A percentile compares a stretch with the other conserved stretches of the same genome.
Conservation (phyloP, 2,888 invertebrate genomes). For the Uloborus plumipes region DNA sequence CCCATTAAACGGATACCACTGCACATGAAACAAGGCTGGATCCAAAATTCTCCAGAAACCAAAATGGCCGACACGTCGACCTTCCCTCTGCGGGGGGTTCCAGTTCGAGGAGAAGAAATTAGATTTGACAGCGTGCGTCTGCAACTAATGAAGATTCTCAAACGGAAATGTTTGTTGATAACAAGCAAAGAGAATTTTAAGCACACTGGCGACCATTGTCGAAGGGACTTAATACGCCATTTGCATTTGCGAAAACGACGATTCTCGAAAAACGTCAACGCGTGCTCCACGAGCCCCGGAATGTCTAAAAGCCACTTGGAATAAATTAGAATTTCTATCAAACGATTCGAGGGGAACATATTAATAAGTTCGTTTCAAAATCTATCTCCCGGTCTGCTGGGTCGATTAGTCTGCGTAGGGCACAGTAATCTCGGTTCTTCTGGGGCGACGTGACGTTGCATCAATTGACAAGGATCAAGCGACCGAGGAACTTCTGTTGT, state of each 20-base stretch:
- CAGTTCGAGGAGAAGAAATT: constrained; percentile 28
- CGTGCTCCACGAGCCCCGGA: neutral
- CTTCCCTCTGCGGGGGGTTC: too few relatives aligned
- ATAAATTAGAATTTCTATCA: constrained; percentile 51
- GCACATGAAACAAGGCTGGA: too few relatives aligned
- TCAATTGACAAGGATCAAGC: too few relatives aligned
- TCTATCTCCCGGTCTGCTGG: too few relatives aligned
- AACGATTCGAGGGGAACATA: constrained; percentile 27
- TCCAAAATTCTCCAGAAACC: too few relatives aligned
- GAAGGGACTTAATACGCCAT: constrained; percentile 46
- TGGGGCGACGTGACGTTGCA: too few relatives aligned
- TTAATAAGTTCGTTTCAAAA: constrained; percentile 27
- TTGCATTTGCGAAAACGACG: constrained; percentile 37
- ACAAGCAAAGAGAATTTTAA: constrained; percentile 41
- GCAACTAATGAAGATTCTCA: constrained; percentile 32
- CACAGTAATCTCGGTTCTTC: too few relatives aligned
- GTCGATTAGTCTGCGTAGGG: too few relatives aligned
- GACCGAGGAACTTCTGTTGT: too few relatives aligned
- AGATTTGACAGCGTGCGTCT: constrained; percentile 47
- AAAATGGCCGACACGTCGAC: too few relatives aligned
- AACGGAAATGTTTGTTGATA: constrained; percentile 14
- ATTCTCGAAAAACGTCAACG: constrained; percentile 37
- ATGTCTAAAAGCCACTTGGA: constrained; percentile 55
- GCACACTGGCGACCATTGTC: constrained; percentile 42
- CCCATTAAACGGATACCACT: too few relatives aligned